Conservation (phyloP, 2,113 vertebrate species). For the Ariopsis seemanni region DNA sequence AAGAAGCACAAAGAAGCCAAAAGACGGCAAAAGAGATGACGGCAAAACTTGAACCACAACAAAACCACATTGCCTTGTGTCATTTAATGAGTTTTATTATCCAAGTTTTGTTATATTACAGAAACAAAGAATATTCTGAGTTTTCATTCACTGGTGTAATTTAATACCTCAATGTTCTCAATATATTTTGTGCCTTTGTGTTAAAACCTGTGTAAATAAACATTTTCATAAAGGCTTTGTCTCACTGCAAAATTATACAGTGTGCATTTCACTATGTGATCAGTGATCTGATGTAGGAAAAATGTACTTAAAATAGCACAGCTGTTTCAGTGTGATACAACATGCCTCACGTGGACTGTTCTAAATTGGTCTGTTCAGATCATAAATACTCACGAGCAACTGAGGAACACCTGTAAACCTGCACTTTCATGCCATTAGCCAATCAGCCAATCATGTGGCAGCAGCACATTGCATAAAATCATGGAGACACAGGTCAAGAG, state of each 20-base stretch:
- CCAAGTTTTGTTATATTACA: not conserved
- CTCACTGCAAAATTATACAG: not conserved
- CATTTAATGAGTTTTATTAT: not conserved
- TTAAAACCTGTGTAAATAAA: conserved; percentile 11
- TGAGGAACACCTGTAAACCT: not conserved
- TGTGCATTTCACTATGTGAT: not conserved
- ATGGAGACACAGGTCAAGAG: not conserved
- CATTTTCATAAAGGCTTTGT: not conserved
- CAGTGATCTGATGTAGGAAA: not conserved
- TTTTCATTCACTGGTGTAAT: conserved; percentile 4
- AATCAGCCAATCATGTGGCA: too few species aligned
- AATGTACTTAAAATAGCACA: not conserved
- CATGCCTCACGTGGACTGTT: not conserved
- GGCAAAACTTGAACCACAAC: conserved; percentile 55
- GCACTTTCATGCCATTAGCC: too few species aligned
- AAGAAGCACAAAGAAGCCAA: conserved; percentile 91
- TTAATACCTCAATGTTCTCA: not conserved
- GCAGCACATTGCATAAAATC: too few species aligned
- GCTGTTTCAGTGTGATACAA: not conserved
- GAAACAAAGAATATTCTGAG: not conserved
- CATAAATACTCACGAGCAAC: not conserved
- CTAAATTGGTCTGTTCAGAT: not conserved
- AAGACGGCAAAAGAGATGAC: conserved; percentile 73
- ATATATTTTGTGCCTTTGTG: not conserved
- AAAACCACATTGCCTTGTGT: not conserved